These are phyloP conservation scores for Oryzias javanicus DNA, from an alignment of 2,113 vertebrate genomes.

Conservation along the genomic window DNA sequence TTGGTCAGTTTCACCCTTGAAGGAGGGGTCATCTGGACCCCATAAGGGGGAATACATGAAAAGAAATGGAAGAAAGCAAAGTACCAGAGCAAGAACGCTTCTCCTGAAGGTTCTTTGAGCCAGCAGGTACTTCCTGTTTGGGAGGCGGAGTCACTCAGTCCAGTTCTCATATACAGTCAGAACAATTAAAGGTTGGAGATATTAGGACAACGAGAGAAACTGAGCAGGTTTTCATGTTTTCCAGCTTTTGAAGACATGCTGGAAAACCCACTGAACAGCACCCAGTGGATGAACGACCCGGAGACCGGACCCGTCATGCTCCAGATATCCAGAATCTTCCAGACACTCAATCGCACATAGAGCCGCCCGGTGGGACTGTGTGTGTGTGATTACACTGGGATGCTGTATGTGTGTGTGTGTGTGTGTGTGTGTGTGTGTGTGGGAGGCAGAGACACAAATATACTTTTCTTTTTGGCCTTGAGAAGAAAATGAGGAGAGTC, in stretches of 20 bases:
- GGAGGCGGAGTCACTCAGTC: no score
- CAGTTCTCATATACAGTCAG: no score
- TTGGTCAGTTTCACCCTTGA: no score
- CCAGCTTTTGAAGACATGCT: constrained; percentile 93
- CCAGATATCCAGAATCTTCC: constrained; percentile 98
- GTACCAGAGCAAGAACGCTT: no score
- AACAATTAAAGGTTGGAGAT: no score
- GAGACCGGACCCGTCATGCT: constrained; percentile 98
- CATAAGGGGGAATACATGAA: no score
- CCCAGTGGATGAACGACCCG: constrained; percentile 99
- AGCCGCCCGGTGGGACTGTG: constrained; percentile 43
- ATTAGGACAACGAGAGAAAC: no score
- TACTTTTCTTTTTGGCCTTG: constrained; percentile 56
- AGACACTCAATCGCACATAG: constrained; percentile 97
- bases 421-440: constrained; percentile 25
- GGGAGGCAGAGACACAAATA: constrained; percentile 48
- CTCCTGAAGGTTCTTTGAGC: no score
- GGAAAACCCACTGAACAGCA: constrained; percentile 97
- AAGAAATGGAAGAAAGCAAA: no score
- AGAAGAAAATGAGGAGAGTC: constrained; percentile 52
- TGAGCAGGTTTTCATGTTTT: constrained; percentile 16
- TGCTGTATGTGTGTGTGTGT: constrained; percentile 20
- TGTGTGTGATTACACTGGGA: constrained; percentile 11
- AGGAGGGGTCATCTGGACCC: no score
- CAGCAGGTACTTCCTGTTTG: no score